Percentiles rank a stretch among this genome's conserved stretches.
Conservation (phyloP, 2,888 invertebrate species). For the Branchipolynoe longqiensis region DNA sequence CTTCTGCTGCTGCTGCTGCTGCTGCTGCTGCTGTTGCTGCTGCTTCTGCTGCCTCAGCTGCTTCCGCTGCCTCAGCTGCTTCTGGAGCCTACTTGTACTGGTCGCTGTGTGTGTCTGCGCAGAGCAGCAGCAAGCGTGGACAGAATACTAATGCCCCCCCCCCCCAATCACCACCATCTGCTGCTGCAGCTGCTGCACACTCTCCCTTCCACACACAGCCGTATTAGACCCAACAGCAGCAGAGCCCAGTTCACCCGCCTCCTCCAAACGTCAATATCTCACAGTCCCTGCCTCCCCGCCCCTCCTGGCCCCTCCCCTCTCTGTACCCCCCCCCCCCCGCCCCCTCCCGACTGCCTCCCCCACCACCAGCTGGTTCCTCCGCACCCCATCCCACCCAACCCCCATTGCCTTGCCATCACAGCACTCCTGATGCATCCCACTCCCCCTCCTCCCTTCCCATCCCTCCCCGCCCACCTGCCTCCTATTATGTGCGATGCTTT, state of each 20-base stretch:
- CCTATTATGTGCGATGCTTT: neutral
- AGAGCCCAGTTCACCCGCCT: conserved; percentile 12
- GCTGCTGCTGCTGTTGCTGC: neutral
- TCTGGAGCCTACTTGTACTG: neutral
- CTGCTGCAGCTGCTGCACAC: neutral
- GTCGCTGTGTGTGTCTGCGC: neutral
- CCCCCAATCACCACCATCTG: neutral
- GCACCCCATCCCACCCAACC: neutral
- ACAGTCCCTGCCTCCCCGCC: neutral
- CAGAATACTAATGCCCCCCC: no score
- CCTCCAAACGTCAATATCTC: conserved; percentile 35
- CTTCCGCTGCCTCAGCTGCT: neutral
- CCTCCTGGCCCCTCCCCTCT: neutral
- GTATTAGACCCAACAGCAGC: neutral
- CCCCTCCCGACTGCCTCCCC: neutral
- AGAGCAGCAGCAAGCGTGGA: conserved; percentile 2
- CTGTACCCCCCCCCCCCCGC: neutral
- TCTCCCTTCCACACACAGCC: neutral
- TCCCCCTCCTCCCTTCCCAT: neutral
- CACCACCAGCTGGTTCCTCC: neutral
- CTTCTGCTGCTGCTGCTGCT: neutral
- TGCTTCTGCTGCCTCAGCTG: no score
- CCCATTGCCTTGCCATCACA: neutral
- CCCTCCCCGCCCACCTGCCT: neutral
- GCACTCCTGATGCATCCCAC: neutral